A percentile compares a stretch with the other conserved stretches of the same genome.
phyloP scores from a whole-genome alignment of 2,888 invertebrate genomes.

The Leptinotarsa tumamoca region DNA sequence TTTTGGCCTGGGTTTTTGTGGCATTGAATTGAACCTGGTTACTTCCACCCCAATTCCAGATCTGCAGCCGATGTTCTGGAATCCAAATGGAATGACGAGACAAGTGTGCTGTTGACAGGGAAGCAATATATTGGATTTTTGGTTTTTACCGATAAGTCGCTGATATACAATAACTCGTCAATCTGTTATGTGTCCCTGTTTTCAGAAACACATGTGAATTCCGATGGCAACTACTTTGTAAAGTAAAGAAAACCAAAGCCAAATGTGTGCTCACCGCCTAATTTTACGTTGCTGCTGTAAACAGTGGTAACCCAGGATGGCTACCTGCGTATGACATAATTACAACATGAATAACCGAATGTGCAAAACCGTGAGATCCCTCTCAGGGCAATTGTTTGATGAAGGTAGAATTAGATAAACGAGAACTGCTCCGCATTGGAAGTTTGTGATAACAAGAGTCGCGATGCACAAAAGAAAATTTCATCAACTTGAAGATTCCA shows the following conservation, averaged over 20 bases:
- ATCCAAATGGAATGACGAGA: too few species aligned
- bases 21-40: too few species aligned
- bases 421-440: not conserved
- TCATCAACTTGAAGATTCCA: not conserved
- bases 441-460: not conserved
- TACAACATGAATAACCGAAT: not conserved
- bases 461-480: not conserved
- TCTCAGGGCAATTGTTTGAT: not conserved
- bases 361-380: not conserved
- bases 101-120: too few species aligned
- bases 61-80: too few species aligned
- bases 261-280: not conserved
- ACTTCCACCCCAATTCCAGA: too few species aligned
- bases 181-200: too few species aligned
- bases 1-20: too few species aligned
- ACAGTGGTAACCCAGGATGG: not conserved
- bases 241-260: not conserved
- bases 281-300: not conserved
- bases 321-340: not conserved
- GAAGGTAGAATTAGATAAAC: constrained; percentile 1
- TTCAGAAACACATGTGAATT: too few species aligned
- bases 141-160: too few species aligned
- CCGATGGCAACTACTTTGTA: too few species aligned
- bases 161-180: too few species aligned
- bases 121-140: too few species aligned